phyloP scores from a whole-genome alignment of 2,888 invertebrate species.

The Metalampra italica region DNA sequence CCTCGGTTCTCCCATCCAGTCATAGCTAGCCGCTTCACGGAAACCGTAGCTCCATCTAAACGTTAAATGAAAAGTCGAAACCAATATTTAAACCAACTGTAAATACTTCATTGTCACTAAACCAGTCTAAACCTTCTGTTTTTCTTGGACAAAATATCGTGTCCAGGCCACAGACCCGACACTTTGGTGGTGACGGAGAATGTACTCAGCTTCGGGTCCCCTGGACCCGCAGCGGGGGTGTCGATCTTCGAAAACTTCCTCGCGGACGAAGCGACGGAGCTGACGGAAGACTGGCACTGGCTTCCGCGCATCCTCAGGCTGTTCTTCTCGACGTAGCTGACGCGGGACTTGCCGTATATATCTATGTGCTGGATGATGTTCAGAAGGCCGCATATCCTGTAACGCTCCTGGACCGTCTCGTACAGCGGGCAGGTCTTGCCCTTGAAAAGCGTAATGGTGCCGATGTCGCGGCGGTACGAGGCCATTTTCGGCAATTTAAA shows the following conservation, averaged over 20 bases:
- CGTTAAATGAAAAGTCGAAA: too few species aligned
- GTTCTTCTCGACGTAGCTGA: constrained; percentile 21
- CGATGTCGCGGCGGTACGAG: not conserved
- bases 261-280: constrained; percentile 26
- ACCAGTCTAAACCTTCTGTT: not conserved
- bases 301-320: constrained; percentile 2
- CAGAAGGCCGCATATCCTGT: constrained; percentile 28
- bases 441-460: not conserved
- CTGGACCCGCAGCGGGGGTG: not conserved
- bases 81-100: too few species aligned
- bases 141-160: constrained; percentile 35
- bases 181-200: constrained; percentile 34
- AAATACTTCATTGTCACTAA: not conserved
- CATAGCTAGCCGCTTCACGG: too few species aligned
- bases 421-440: not conserved
- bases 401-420: constrained; percentile 17
- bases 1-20: too few species aligned
- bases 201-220: constrained; percentile 23
- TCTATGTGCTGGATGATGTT: constrained; percentile 44
- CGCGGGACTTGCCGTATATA: constrained; percentile 32
- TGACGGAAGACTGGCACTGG: constrained; percentile 9
- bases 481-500: not conserved
- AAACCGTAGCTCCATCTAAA: too few species aligned
- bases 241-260: constrained; percentile 12
- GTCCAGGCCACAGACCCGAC: constrained; percentile 36